Percentiles rank a stretch among this genome's conserved stretches.
phyloP scores from a whole-genome alignment of 2,888 invertebrate species.

The Eutolmus rufibarbis region DNA sequence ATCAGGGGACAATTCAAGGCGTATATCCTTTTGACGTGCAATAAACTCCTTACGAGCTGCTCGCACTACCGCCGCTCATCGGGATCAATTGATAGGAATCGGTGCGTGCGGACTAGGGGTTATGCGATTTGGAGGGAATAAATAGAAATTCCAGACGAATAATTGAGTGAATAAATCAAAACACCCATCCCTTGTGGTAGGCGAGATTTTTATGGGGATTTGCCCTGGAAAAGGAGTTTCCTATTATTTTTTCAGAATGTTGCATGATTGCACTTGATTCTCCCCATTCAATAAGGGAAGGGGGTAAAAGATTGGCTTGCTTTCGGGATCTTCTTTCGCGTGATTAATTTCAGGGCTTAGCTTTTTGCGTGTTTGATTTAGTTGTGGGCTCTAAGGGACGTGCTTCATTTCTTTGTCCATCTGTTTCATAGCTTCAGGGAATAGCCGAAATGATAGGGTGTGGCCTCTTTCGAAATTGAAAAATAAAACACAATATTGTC shows the following conservation, averaged over 20 bases:
- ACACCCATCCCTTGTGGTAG: constrained; percentile 33
- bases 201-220: constrained; percentile 28
- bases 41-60: constrained; percentile 7
- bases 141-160: constrained; percentile 44
- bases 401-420: background rate
- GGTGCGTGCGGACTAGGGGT: background rate
- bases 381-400: background rate
- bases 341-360: background rate
- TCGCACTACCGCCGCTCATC: background rate
- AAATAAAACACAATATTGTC: background rate
- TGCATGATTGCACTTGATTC: background rate
- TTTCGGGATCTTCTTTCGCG: background rate
- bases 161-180: constrained; percentile 48
- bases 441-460: background rate
- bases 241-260: background rate
- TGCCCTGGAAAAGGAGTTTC: background rate
- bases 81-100: constrained; percentile 10
- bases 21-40: background rate
- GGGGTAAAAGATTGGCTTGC: background rate
- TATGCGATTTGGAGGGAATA: constrained; percentile 32
- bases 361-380: background rate
- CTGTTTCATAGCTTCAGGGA: background rate
- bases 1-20: background rate
- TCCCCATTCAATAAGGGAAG: background rate
- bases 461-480: background rate